These are phyloP conservation scores for Balanococcus diminutus DNA, from an alignment of 2,888 invertebrate genomes.

Conservation along the genomic window DNA sequence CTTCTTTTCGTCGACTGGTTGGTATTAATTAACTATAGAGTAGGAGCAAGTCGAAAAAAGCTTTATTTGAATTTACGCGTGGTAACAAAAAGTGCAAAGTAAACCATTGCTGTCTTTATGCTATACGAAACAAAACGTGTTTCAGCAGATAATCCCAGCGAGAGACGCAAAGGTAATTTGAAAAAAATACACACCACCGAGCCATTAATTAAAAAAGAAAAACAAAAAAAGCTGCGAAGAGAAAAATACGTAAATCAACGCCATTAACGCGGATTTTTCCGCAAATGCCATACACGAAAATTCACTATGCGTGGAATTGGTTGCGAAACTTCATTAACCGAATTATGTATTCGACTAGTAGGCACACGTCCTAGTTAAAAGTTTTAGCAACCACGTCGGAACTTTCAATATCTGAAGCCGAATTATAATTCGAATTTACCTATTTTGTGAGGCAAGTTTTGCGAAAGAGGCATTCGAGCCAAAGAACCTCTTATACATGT, in stretches of 20 bases:
- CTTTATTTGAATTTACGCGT: conserved; percentile 10
- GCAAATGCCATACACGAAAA: not conserved
- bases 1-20: not conserved
- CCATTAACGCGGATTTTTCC: not conserved
- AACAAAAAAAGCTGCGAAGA: not conserved
- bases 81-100: not conserved
- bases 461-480: not conserved
- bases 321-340: not conserved
- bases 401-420: not conserved
- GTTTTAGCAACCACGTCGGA: not conserved
- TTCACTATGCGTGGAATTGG: not conserved
- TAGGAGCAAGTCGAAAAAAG: not conserved
- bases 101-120: not conserved
- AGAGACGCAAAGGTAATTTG: not conserved
- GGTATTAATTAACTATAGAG: not conserved
- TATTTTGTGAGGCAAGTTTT: not conserved
- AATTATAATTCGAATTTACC: not conserved
- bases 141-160: not conserved
- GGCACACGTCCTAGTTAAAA: not conserved
- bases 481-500: not conserved
- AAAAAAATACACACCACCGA: not conserved
- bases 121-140: not conserved
- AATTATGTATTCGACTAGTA: not conserved
- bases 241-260: not conserved
- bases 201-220: conserved; percentile 4